phyloP scores from a whole-genome alignment of 2,888 invertebrate species.

The Tinea semifulvella region DNA sequence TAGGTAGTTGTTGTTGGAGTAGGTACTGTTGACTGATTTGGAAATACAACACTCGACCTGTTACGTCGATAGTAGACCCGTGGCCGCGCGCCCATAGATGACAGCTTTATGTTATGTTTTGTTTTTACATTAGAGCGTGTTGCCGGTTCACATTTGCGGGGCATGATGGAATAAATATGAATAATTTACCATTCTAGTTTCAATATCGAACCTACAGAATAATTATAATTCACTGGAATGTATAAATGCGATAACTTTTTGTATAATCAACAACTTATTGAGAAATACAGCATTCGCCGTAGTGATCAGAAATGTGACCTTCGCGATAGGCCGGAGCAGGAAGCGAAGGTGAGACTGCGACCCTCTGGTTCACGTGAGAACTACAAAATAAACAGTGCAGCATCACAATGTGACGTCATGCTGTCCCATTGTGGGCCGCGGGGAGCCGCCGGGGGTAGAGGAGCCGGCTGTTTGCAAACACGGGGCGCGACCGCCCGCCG shows the following conservation, averaged over 20 bases:
- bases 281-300: too few species aligned
- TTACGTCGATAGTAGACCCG: conserved; percentile 3
- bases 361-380: conserved; percentile 44
- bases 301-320: conserved; percentile 2
- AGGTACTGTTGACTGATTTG: conserved; percentile 1
- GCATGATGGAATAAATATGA: conserved; percentile 5
- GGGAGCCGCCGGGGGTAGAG: conserved; percentile 29
- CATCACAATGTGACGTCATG: conserved; percentile 10
- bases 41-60: conserved; percentile 5
- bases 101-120: too few species aligned
- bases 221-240: too few species aligned
- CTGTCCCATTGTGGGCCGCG: conserved; percentile 27
- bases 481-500: conserved; percentile 44
- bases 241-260: too few species aligned
- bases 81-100: too few species aligned
- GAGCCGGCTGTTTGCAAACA: conserved; percentile 66
- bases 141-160: neutral
- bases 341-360: neutral
- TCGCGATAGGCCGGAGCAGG: neutral
- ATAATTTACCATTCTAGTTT: conserved; percentile 5
- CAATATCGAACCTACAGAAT: conserved; percentile 1
- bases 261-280: too few species aligned
- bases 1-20: neutral
- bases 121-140: too few species aligned
- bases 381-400: conserved; percentile 17